Evolutionary conservation across 2,888 invertebrate species (phyloP).

Genomic region (Portevinia maculata): DNA sequence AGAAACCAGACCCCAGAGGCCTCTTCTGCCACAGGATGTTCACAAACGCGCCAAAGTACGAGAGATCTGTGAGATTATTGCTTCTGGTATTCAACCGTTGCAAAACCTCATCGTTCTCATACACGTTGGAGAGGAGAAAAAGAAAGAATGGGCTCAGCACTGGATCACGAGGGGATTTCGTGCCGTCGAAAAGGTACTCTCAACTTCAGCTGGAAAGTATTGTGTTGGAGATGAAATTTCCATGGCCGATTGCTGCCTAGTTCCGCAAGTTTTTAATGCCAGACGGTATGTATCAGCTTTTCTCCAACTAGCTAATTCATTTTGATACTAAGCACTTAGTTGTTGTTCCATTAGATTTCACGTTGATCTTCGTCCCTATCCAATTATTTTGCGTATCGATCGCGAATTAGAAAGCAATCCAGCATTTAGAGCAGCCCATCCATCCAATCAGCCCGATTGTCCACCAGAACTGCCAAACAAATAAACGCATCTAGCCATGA

Average conservation of each 20-base stretch:
- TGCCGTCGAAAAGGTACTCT: constrained; percentile 94
- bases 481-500: constrained; percentile 75
- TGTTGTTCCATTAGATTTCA: constrained; percentile 87
- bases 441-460: constrained; percentile 96
- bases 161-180: constrained; percentile 95
- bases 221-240: constrained; percentile 97
- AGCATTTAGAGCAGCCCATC: constrained; percentile 95
- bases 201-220: constrained; percentile 93
- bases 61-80: constrained; percentile 95
- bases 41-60: constrained; percentile 95
- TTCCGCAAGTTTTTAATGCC: constrained; percentile 98
- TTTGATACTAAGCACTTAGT: background rate
- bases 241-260: constrained; percentile 96
- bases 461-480: constrained; percentile 94
- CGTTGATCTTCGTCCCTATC: constrained; percentile 94
- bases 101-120: constrained; percentile 96
- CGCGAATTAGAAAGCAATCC: constrained; percentile 93
- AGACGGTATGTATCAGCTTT: constrained; percentile 85
- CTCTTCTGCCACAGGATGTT: constrained; percentile 94
- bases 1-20: constrained; percentile 93
- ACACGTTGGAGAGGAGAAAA: constrained; percentile 93
- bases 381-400: constrained; percentile 94
- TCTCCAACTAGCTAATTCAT: background rate
- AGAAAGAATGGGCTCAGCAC: constrained; percentile 96
- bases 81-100: constrained; percentile 97